Evolutionary conservation across 2,113 vertebrate species (phyloP).

Genomic region (Hippocampus guttulatus): DNA sequence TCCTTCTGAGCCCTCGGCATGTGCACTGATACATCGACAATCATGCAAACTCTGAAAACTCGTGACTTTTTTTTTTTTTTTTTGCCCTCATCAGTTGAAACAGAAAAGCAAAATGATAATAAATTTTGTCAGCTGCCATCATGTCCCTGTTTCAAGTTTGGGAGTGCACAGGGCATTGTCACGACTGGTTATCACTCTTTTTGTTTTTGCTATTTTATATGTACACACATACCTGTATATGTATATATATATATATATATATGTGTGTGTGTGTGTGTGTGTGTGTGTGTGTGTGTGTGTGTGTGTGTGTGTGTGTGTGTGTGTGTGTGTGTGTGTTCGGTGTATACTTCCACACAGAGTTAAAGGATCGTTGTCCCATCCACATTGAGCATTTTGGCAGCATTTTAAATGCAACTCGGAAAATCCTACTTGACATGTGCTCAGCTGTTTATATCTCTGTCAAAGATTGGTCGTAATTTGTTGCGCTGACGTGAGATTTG

Average conservation of each 20-base stretch:
- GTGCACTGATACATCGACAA: slow-evolving; percentile 10
- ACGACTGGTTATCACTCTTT: not conserved
- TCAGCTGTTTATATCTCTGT: not conserved
- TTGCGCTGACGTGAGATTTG: not conserved
- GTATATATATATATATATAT: too few relatives aligned
- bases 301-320: not conserved
- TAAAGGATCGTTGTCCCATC: not conserved
- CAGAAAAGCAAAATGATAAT: not conserved
- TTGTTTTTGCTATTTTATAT: too few relatives aligned
- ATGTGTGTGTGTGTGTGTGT: not conserved
- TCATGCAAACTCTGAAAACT: not conserved
- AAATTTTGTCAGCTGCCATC: not conserved
- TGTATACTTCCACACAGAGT: not conserved
- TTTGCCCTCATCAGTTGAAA: not conserved
- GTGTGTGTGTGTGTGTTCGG: not conserved
- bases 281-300: not conserved
- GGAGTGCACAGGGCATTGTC: not conserved
- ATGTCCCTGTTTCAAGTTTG: not conserved
- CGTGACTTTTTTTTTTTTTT: not conserved
- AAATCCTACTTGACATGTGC: not conserved
- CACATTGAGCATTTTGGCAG: not conserved
- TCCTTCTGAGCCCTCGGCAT: slow-evolving; percentile 5
- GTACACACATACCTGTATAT: too few relatives aligned
- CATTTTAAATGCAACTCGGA: not conserved
- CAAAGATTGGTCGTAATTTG: not conserved